Percentiles rank a stretch among this genome's conserved stretches.
phyloP scores from a whole-genome alignment of 2,888 invertebrate genomes.

The Lasioglossum malachurum region DNA sequence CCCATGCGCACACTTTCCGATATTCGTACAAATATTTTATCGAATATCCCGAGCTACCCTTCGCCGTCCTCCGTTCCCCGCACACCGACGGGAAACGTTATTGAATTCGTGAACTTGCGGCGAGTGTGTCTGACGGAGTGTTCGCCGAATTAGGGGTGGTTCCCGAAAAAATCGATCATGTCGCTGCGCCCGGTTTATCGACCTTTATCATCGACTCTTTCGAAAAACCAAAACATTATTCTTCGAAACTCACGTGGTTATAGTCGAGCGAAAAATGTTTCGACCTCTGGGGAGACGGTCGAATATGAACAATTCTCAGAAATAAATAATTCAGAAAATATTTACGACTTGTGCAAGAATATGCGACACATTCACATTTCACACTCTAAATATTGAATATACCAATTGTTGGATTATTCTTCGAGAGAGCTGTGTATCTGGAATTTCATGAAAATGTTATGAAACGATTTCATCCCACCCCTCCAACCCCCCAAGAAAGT shows the following conservation, averaged over 20 bases:
- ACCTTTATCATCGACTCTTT: background rate
- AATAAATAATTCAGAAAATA: background rate
- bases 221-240: background rate
- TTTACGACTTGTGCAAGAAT: background rate
- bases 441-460: too few species aligned
- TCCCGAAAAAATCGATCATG: background rate
- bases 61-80: background rate
- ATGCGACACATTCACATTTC: background rate
- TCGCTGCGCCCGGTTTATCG: background rate
- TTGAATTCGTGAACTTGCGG: conserved; percentile 38
- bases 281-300: background rate
- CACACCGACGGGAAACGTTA: conserved; percentile 37
- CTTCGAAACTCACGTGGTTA: background rate
- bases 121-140: conserved; percentile 23
- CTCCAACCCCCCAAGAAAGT: background rate
- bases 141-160: conserved; percentile 26
- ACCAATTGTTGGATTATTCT: too few species aligned
- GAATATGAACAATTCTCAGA: background rate
- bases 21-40: conserved; percentile 55
- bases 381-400: background rate
- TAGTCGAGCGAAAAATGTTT: background rate
- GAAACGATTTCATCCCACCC: background rate
- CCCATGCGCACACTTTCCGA: conserved; percentile 27
- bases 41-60: conserved; percentile 23
- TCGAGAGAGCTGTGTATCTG: too few species aligned